These are phyloP conservation scores for Acinonyx jubatus DNA, from an alignment of 2,113 vertebrate genomes.

Conservation along the genomic window DNA sequence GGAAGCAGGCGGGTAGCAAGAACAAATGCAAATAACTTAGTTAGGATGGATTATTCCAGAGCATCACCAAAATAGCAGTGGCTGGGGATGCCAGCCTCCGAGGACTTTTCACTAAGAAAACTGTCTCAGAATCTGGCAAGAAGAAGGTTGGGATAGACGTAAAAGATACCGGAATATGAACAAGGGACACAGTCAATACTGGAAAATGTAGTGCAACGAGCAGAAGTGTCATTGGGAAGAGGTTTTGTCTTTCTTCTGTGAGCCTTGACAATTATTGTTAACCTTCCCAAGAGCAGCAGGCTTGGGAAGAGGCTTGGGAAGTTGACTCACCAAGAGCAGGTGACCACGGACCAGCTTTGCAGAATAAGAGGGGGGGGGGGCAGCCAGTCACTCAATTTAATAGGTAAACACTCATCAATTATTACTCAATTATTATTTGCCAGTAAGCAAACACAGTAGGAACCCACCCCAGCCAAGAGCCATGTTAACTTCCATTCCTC, in stretches of 20 bases:
- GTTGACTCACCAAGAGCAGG: accelerated
- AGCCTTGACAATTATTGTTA: no score
- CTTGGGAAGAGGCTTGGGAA: accelerated
- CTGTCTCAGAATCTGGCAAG: background rate
- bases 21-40: background rate
- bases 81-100: no score
- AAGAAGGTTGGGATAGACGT: background rate
- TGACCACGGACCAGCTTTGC: background rate
- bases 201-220: accelerated
- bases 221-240: accelerated
- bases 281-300: accelerated
- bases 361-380: no score
- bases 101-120: background rate
- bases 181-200: background rate
- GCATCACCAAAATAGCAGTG: background rate
- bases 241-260: accelerated
- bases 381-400: background rate
- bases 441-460: background rate
- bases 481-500: accelerated
- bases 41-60: background rate
- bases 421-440: background rate
- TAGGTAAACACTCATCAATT: background rate
- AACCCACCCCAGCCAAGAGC: background rate
- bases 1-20: background rate
- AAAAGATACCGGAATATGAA: background rate